Evolutionary conservation across 2,888 invertebrate genomes (phyloP).

Genomic region (Orthosia gothica): DNA sequence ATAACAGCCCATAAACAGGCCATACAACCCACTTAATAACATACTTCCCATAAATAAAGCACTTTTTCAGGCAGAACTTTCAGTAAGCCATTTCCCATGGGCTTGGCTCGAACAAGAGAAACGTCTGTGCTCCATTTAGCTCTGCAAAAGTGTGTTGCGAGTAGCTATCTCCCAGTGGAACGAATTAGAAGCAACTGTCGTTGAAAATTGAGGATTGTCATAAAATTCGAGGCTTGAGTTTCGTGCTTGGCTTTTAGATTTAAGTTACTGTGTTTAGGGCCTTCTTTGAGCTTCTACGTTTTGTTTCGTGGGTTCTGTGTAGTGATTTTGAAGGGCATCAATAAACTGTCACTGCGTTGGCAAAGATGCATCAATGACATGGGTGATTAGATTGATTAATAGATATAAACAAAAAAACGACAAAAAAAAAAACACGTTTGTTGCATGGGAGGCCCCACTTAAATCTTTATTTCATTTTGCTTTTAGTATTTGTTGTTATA

Average conservation of each 20-base stretch:
- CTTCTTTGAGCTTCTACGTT: too few relatives aligned
- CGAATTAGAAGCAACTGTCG: slow-evolving; percentile 61
- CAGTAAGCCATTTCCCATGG: slow-evolving; percentile 58
- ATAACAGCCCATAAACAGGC: slow-evolving; percentile 50
- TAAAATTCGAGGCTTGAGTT: slow-evolving; percentile 33
- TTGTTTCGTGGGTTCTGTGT: not conserved
- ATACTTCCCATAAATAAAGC: slow-evolving; percentile 54
- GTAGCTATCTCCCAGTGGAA: slow-evolving; percentile 41
- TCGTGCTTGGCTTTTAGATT: slow-evolving; percentile 17
- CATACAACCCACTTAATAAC: slow-evolving; percentile 51
- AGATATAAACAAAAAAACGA: too few relatives aligned
- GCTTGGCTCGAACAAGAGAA: slow-evolving; percentile 62
- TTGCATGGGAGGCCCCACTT: too few relatives aligned
- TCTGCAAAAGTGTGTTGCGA: slow-evolving; percentile 51
- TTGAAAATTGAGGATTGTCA: slow-evolving; percentile 55
- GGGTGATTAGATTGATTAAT: too few relatives aligned
- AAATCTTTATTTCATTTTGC: too few relatives aligned
- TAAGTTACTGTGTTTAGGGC: not conserved
- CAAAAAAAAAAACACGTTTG: too few relatives aligned
- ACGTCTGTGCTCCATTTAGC: slow-evolving; percentile 56
- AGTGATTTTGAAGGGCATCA: not conserved
- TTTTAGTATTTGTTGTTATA: too few relatives aligned
- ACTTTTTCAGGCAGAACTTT: slow-evolving; percentile 62
- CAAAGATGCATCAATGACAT: too few relatives aligned
- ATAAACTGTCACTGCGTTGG: too few relatives aligned